Conservation (phyloP, 2,113 vertebrate species). For the Dicentrarchus labrax region DNA sequence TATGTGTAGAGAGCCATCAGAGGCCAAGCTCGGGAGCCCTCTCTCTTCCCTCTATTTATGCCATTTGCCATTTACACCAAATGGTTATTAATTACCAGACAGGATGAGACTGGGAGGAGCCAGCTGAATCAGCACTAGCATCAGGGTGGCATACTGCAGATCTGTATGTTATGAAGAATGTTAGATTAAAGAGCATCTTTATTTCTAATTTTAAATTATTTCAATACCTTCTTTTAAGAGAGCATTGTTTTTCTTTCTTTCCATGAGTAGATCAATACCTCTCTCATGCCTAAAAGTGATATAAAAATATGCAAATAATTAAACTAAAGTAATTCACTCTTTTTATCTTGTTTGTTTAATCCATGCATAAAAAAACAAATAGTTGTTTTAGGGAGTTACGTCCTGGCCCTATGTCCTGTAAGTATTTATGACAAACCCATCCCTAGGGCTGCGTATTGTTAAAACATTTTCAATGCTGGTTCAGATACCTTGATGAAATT, state of each 20-base stretch:
- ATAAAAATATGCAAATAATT: too few relatives aligned
- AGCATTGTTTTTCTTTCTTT: background rate
- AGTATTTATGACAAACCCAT: too few relatives aligned
- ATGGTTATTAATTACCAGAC: slow-evolving; percentile 96
- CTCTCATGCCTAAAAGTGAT: background rate
- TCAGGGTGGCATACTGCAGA: slow-evolving; percentile 22
- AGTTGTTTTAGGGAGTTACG: too few relatives aligned
- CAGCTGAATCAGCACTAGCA: background rate
- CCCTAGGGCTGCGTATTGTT: too few relatives aligned
- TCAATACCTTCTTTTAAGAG: background rate
- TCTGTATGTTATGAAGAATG: background rate
- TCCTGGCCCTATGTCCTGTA: too few relatives aligned
- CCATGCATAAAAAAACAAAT: background rate
- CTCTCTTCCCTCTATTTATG: slow-evolving; percentile 9
- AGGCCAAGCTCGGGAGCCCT: background rate
- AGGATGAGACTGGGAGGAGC: slow-evolving; percentile 80
- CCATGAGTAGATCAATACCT: background rate
- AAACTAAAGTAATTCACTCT: background rate
- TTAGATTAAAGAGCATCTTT: too few relatives aligned
- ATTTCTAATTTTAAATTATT: too few relatives aligned
- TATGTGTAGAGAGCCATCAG: slow-evolving; percentile 9
- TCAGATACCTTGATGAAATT: too few relatives aligned
- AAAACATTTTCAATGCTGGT: too few relatives aligned
- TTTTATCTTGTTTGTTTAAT: background rate
- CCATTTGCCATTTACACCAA: slow-evolving; percentile 90